These are phyloP conservation scores for Prionailurus bengalensis DNA, from an alignment of 2,113 vertebrate genomes.

Conservation along the genomic window DNA sequence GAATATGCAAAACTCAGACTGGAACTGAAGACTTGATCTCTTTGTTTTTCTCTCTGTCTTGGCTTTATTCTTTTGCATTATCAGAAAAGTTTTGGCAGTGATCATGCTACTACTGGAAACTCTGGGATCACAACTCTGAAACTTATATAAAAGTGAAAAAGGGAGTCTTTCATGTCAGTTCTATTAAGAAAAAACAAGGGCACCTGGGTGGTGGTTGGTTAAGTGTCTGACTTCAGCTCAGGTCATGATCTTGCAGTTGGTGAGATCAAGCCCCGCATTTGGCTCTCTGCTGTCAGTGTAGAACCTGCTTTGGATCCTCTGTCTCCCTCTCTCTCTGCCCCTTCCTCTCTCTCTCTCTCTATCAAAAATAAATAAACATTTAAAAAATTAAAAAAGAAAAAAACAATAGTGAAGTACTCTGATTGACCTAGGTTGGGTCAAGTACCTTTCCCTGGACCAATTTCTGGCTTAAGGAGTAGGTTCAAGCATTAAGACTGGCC, in stretches of 20 bases:
- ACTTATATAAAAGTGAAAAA: not conserved
- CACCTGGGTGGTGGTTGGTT: too few species aligned
- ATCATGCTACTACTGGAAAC: not conserved
- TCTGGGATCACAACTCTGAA: not conserved
- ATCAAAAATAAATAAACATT: too few species aligned
- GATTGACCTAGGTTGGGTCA: not conserved
- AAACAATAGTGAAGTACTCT: not conserved
- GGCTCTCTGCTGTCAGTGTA: too few species aligned
- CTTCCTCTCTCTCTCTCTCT: too few species aligned
- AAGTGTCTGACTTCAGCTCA: too few species aligned
- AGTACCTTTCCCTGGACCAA: not conserved
- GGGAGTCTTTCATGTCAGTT: not conserved
- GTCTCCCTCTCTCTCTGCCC: too few species aligned
- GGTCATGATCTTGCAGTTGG: too few species aligned
- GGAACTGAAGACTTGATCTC: not conserved
- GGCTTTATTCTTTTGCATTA: not conserved
- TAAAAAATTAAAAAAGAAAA: too few species aligned
- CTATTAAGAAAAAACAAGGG: not conserved
- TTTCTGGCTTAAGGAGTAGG: not conserved
- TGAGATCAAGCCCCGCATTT: too few species aligned
- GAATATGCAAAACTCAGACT: not conserved
- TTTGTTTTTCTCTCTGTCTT: not conserved
- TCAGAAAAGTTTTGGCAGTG: not conserved
- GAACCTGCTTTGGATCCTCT: too few species aligned
- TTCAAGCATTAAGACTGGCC: not conserved